Evolutionary conservation across 2,113 vertebrate genomes (phyloP), one percentile per base, ranked within the genome.

Genomic region (Protobothrops mucrosquamatus): DNA sequence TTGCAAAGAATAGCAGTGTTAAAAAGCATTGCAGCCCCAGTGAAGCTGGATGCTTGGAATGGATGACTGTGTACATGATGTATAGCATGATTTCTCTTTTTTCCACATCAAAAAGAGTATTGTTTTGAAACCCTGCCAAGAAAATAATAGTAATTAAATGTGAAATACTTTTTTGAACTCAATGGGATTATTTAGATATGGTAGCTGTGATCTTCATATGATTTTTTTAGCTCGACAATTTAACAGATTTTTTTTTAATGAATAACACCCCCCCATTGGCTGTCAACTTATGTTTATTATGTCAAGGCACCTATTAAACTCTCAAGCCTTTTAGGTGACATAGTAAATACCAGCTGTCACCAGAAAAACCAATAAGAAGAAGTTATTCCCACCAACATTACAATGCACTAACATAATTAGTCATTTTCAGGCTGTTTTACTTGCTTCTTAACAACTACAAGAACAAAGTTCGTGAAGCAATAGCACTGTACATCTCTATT

Each of bases 211-310:
- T 52, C 46, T 24, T 29, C 56, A 85, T 29, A 90, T 59, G 3
- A 61, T 52, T 93, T 59, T 56, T 93, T 85, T 57, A 81, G 43
- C 26, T 86, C 29, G 52, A 23, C 55, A 51, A 39, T 52, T 52
- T 61, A 24, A 64, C 43, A 64, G 26, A 29, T 11, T 1, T 46
- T 34, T 86, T 51, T 12, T 61, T n/a, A 52, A 52, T 43, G 34
- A 90, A 64, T 51, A 18, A 39, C 48, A 51, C n/a, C 11, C 34
- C 61, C 39, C 55, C 39, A 34, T 34, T 85, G 9, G 43, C 46
- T 90, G 74, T 43, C 92, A 93, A 43, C 8, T 90, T 93, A n/a
- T 90, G 81, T 90, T 93, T 86, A 61, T 81, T 61, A 29, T 85
- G 43, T 81, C 24, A 89, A 88, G 52, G 34, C 20, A 39, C 85